phyloP scores from a whole-genome alignment of 1,140 invertebrate species.

The Drosophila nigrodunni region DNA sequence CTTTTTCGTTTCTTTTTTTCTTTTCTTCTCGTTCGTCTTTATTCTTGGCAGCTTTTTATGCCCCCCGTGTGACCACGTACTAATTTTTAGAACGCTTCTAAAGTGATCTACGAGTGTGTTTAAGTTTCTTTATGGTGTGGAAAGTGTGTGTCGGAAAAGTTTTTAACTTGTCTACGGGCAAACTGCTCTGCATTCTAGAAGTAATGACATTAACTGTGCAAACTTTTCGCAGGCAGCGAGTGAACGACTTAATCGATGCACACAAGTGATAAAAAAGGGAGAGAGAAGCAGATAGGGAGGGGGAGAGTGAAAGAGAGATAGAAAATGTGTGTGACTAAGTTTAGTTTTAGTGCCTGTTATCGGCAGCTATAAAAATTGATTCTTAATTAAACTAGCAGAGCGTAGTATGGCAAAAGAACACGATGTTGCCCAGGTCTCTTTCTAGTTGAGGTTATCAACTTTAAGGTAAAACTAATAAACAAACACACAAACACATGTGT shows the following conservation, averaged over 20 bases:
- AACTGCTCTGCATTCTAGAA: constrained; percentile 34
- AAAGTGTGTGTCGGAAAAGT: constrained; percentile 34
- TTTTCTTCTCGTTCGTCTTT: constrained; percentile 22
- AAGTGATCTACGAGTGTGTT: constrained; percentile 35
- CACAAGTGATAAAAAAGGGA: constrained; percentile 20
- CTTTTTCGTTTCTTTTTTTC: background rate
- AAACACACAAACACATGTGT: constrained; percentile 9
- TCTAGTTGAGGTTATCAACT: constrained; percentile 35
- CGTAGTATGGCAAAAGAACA: constrained; percentile 29
- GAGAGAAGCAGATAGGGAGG: background rate
- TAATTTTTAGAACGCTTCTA: constrained; percentile 36
- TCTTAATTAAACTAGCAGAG: constrained; percentile 74
- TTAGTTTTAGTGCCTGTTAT: constrained; percentile 70
- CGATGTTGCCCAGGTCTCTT: background rate
- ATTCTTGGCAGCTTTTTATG: constrained; percentile 40
- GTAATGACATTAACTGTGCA: constrained; percentile 69
- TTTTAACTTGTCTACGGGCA: constrained; percentile 21
- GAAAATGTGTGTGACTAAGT: constrained; percentile 39
- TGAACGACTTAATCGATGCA: constrained; percentile 74
- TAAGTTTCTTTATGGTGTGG: constrained; percentile 20
- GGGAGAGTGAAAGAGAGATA: background rate
- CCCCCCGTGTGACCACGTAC: constrained; percentile 5
- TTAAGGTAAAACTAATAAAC: constrained; percentile 56
- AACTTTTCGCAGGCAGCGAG: constrained; percentile 60
- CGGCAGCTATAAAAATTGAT: constrained; percentile 75